Conservation (phyloP, 2,113 vertebrate species). For the Fregetta grallaria region DNA sequence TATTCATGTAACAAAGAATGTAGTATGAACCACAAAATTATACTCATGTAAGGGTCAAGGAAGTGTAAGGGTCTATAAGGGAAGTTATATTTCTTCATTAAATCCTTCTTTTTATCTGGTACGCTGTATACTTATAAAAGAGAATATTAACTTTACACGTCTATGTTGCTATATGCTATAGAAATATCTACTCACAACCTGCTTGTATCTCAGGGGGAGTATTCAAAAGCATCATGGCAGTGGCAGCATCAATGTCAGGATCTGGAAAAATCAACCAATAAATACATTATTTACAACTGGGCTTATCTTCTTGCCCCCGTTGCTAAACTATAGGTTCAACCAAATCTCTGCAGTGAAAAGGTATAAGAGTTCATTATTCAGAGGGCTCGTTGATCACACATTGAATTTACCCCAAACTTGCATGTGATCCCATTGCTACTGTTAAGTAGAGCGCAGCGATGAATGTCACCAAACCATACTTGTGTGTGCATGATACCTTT, state of each 20-base stretch:
- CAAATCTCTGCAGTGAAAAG: conserved; percentile 23
- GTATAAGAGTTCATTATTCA: neutral
- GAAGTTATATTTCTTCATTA: conserved; percentile 40
- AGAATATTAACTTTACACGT: conserved; percentile 73
- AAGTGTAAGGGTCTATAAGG: conserved; percentile 33
- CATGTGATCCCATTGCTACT: neutral
- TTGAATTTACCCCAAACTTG: neutral
- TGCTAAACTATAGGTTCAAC: conserved; percentile 58
- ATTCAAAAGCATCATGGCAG: conserved; percentile 89
- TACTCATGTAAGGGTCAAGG: conserved; percentile 34
- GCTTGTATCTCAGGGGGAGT: conserved; percentile 84
- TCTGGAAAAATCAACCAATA: conserved; percentile 87
- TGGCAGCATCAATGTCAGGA: conserved; percentile 86
- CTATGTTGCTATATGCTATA: conserved; percentile 80
- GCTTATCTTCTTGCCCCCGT: conserved; percentile 46
- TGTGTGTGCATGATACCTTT: neutral
- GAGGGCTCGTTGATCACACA: neutral
- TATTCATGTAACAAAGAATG: conserved; percentile 40
- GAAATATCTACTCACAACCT: conserved; percentile 87
- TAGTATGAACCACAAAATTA: conserved; percentile 26
- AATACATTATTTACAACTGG: conserved; percentile 81
- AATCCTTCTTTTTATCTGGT: conserved; percentile 57
- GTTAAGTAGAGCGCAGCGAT: neutral
- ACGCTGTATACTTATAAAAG: conserved; percentile 34
- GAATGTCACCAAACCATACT: neutral